Evolutionary conservation across 92 coral and sea anemone genomes (phyloP).

Genomic region (Desmophyllum pertusum): DNA sequence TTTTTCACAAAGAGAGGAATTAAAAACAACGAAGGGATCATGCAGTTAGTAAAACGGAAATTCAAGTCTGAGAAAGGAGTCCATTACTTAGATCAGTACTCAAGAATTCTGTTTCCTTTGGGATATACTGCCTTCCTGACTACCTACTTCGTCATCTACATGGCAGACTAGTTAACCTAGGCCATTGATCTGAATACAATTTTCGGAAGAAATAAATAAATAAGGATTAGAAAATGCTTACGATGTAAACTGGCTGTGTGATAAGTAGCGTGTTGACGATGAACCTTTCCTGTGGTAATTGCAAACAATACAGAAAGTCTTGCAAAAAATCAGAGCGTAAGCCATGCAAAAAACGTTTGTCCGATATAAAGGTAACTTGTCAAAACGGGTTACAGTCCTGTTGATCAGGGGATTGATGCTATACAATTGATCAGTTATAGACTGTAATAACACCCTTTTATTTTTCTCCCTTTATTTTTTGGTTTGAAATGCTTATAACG

Average conservation of each 20-base stretch:
- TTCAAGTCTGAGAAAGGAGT: conserved; percentile 64
- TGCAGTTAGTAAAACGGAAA: conserved; percentile 30
- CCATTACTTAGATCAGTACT: conserved; percentile 80
- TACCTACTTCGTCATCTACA: conserved; percentile 78
- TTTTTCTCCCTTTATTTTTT: too few relatives aligned
- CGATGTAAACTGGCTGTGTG: background rate
- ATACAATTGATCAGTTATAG: background rate
- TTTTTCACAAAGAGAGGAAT: conserved; percentile 9
- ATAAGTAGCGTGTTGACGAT: background rate
- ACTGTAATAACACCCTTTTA: background rate
- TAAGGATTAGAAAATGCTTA: background rate
- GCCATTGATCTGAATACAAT: background rate
- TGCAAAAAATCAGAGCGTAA: background rate
- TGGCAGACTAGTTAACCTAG: background rate
- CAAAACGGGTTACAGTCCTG: background rate
- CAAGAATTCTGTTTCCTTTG: conserved; percentile 80
- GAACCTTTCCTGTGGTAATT: background rate
- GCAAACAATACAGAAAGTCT: background rate
- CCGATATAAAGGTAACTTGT: background rate
- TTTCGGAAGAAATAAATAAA: background rate
- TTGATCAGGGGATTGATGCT: background rate
- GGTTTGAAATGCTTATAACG: background rate
- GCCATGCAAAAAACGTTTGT: background rate
- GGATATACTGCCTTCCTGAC: conserved; percentile 73
- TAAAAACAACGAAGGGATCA: conserved; percentile 9